Base-by-base conservation (phyloP, 2,888 invertebrate genomes). In the Drosophila macrospina region DNA sequence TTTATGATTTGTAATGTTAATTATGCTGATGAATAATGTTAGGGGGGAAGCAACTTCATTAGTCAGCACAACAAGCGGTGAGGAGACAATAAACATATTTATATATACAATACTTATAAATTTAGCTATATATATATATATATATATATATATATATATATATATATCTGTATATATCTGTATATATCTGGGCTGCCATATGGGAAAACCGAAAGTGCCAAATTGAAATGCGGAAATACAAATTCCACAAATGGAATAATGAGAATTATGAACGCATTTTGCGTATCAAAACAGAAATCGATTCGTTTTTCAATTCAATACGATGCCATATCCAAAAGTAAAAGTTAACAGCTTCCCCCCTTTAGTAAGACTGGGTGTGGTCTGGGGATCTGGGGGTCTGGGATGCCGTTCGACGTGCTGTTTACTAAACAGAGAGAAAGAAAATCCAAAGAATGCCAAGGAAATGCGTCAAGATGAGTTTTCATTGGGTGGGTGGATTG, bases 1-100 rank as follows among this genome's bases (percentile, higher is more conserved):
- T 20, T 20, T 85, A 77, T 87, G 80, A 83, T 86, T 88, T 84
- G 74, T 86, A 84, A 87, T 79, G 89, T 79, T 89, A 85, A 87
- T 85, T 82, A 85, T 78, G 74, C 68, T 51, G 71, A 76, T 80
- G 80, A 80, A 70, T 74, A 78, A 80, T 55, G 62, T 47, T 8
- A 39, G 37, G 15, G 16, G 16, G 36, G 24, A 15, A 26, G 11
- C 37, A 64, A 57, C 66, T 79, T 72, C 76, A 85, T 85, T 85
- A 85, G 87, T 85, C 84, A 88, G 70, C 71, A 73, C 61, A 72
- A 62, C 69, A 62, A 63, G 56, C 62, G 13, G 8, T 3, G 59
- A 36, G 45, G 44, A 61, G 71, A 69, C 68, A 78, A 86, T 74
- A 67, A 63, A 20, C 44, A 57, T 44, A 52, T 44, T 34, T 56